Evolutionary conservation across 2,113 vertebrate genomes (phyloP), one percentile per base, ranked within the genome.

Genomic region (Halcyon senegalensis): DNA sequence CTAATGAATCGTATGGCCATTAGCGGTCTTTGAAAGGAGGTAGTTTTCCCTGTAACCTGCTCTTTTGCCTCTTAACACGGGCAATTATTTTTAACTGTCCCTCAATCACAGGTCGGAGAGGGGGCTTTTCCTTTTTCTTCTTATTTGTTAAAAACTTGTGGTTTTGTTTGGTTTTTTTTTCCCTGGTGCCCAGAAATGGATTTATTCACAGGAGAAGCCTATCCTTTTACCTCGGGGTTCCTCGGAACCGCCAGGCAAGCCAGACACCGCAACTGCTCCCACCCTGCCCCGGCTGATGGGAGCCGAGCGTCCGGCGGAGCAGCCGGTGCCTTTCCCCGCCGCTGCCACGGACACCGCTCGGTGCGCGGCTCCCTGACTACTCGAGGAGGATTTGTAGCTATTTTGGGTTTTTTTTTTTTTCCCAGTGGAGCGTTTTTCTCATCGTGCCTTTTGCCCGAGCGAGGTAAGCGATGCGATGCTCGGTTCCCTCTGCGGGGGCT

Each of bases 1-100:
- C 93, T 97, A 97, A 98, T 97, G 97, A 98, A 96, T 98, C 77
- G 95, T 74, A 48, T 87, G 96, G 87, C 94, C 82, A 76, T 90
- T 95, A 96, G 66, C 83, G 77, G 79, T 88, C 86, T 94, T 96
- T 94, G 93, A 74, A 92, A 82, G 84, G 66, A 87, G 84, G 88
- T 89, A 64, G 55, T 76, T 88, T 89, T 82, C 82, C 74, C 66
- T 41, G 80, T 82, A 92, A 78, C 84, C 63, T 55, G 51, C 44
- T 78, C 72, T 69, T 73, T 69, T 67, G 76, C 60, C 84, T 95
- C 92, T 96, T 93, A 60, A 92, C 84, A 41, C 19, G 23, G 96
- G 93, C 85, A 84, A 94, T 97, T 93, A 95, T 94, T 95, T 94
- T 97, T 93, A 93, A 90, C 48, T 79, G 48, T 75, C 50, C 50